phyloP scores from a whole-genome alignment of 2,797 vertebrate species.

The Mallotus villosus region DNA sequence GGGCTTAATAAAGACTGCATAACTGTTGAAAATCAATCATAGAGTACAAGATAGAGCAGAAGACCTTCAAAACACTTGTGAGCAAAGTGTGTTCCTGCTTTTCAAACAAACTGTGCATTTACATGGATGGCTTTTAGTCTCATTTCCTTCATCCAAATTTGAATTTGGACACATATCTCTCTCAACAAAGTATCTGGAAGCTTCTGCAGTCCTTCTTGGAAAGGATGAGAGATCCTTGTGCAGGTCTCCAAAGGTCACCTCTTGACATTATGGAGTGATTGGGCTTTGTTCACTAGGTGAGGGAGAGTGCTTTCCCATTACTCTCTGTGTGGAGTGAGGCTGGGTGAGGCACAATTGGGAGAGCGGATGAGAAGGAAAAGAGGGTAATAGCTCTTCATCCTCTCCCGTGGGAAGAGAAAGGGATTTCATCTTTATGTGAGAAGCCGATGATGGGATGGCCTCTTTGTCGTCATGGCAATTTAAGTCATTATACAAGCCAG shows the following conservation, averaged over 20 bases:
- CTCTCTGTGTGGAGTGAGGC: background rate
- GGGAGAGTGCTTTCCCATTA: constrained; percentile 17
- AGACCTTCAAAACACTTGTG: background rate
- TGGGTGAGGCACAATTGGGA: background rate
- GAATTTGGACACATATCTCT: constrained; percentile 6
- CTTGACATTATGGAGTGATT: constrained; percentile 27
- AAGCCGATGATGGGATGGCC: constrained; percentile 27
- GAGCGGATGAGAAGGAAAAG: constrained; percentile 38
- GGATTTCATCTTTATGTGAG: constrained; percentile 29
- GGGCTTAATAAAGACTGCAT: background rate
- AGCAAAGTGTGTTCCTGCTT: background rate
- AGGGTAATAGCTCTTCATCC: constrained; percentile 37
- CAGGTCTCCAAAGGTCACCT: constrained; percentile 29
- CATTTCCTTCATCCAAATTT: background rate
- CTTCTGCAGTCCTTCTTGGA: constrained; percentile 7
- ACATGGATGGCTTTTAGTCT: too few species aligned
- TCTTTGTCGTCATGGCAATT: constrained; percentile 57
- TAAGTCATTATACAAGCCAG: constrained; percentile 39
- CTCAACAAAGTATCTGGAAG: constrained; percentile 4
- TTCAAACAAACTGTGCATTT: too few species aligned
- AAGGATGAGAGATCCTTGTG: background rate
- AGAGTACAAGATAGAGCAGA: too few species aligned
- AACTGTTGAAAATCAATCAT: background rate
- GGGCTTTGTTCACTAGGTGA: constrained; percentile 33
- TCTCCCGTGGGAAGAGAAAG: constrained; percentile 31